These are phyloP conservation scores for Desmophyllum pertusum DNA, from an alignment of 92 coral and sea anemone genomes.

Conservation along the genomic window DNA sequence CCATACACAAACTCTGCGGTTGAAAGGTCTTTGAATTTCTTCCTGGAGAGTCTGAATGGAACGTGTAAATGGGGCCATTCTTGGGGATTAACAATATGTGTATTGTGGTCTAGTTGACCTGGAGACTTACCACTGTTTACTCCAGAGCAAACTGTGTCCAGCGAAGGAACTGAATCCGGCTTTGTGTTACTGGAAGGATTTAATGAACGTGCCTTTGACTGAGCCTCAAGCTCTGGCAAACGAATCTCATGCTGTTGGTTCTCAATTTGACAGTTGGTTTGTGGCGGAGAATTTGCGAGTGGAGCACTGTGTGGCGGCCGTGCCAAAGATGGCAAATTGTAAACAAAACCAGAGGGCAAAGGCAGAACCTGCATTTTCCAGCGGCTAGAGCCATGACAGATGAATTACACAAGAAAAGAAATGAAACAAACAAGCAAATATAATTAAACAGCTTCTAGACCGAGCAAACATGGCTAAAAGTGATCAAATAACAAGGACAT, in stretches of 20 bases:
- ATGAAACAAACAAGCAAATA: no score
- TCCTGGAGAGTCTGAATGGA: not conserved
- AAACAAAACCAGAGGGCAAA: no score
- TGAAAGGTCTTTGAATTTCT: not conserved
- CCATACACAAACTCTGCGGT: conserved; percentile 3
- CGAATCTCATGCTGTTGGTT: not conserved
- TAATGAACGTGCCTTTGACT: not conserved
- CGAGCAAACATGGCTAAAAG: no score
- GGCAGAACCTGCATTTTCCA: no score
- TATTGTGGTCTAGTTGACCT: conserved; percentile 19
- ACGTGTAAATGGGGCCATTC: not conserved
- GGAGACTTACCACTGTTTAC: conserved; percentile 5
- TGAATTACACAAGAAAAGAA: no score
- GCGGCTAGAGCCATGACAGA: no score
- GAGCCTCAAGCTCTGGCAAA: not conserved
- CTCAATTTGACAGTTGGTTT: not conserved
- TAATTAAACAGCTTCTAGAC: no score
- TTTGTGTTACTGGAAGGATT: not conserved
- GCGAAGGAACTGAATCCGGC: not conserved
- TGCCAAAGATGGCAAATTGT: no score
- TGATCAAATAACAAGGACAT: no score
- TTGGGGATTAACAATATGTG: not conserved
- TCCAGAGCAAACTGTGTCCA: not conserved
- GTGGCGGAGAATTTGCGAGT: no score
- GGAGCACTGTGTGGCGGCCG: no score